phyloP scores from a whole-genome alignment of 2,797 vertebrate species.

The Chromobotia macracanthus region DNA sequence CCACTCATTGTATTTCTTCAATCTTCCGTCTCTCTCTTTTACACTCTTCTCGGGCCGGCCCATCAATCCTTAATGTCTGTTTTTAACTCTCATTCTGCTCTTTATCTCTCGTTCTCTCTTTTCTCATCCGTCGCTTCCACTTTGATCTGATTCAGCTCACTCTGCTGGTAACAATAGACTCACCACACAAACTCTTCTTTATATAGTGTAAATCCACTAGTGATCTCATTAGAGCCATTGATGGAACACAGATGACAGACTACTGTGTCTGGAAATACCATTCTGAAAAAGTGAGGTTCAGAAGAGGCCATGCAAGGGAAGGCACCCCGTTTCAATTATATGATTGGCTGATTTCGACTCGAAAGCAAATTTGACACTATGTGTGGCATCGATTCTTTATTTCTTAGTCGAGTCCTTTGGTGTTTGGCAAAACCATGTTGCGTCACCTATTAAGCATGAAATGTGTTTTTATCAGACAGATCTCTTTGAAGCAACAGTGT shows the following conservation, averaged over 20 bases:
- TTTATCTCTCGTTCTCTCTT: slow-evolving; percentile 12
- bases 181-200: slow-evolving; percentile 45
- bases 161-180: slow-evolving; percentile 41
- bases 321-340: slow-evolving; percentile 46
- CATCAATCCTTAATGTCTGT: slow-evolving; percentile 6
- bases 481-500: slow-evolving; percentile 7
- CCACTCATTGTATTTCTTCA: slow-evolving; percentile 15
- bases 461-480: not conserved
- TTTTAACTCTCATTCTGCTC: slow-evolving; percentile 10
- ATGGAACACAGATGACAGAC: slow-evolving; percentile 52
- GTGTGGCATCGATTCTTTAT: slow-evolving; percentile 23
- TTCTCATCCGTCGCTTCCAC: not conserved
- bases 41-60: slow-evolving; percentile 2
- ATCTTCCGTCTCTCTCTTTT: not conserved
- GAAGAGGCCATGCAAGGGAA: slow-evolving; percentile 40
- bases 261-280: slow-evolving; percentile 55
- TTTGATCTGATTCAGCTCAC: slow-evolving; percentile 40
- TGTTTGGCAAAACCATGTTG: slow-evolving; percentile 9
- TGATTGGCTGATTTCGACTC: slow-evolving; percentile 42
- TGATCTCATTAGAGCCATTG: slow-evolving; percentile 53
- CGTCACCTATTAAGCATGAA: slow-evolving; percentile 22
- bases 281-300: slow-evolving; percentile 28
- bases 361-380: slow-evolving; percentile 25
- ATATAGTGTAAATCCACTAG: slow-evolving; percentile 54
- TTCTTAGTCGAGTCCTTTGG: slow-evolving; percentile 11